These are phyloP conservation scores for Tribolium freemani DNA, from an alignment of 2,888 invertebrate species.

Conservation along the genomic window DNA sequence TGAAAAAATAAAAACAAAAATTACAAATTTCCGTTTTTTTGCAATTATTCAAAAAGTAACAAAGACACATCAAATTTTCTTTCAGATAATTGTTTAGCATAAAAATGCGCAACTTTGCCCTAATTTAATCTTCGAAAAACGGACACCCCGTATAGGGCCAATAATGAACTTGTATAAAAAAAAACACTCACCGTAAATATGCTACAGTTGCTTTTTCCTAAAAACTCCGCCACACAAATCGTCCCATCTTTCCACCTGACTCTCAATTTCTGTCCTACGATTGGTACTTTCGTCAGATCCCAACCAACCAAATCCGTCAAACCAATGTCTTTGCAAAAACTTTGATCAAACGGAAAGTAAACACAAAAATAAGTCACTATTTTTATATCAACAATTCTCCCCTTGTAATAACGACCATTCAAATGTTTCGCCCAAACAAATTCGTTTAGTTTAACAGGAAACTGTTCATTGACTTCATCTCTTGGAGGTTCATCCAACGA, in stretches of 20 bases:
- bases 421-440: slow-evolving; percentile 75
- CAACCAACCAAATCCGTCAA: slow-evolving; percentile 71
- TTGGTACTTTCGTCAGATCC: slow-evolving; percentile 58
- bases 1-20: no score
- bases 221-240: slow-evolving; percentile 68
- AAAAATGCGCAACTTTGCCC: no score
- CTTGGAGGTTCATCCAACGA: slow-evolving; percentile 23
- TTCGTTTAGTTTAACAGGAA: slow-evolving; percentile 55
- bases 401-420: slow-evolving; percentile 74
- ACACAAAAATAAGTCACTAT: slow-evolving; percentile 72
- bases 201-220: slow-evolving; percentile 65
- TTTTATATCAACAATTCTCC: slow-evolving; percentile 68
- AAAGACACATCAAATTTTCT: no score
- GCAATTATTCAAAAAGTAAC: no score
- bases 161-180: no score
- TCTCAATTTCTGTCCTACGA: slow-evolving; percentile 68
- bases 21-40: no score
- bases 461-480: background rate
- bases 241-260: slow-evolving; percentile 73
- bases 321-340: slow-evolving; percentile 73
- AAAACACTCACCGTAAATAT: slow-evolving; percentile 62
- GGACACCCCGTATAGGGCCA: no score
- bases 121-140: no score
- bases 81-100: no score
- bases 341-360: slow-evolving; percentile 74